Base-by-base conservation (phyloP, 1,140 invertebrate genomes). In the Paraescarpia echinospica region DNA sequence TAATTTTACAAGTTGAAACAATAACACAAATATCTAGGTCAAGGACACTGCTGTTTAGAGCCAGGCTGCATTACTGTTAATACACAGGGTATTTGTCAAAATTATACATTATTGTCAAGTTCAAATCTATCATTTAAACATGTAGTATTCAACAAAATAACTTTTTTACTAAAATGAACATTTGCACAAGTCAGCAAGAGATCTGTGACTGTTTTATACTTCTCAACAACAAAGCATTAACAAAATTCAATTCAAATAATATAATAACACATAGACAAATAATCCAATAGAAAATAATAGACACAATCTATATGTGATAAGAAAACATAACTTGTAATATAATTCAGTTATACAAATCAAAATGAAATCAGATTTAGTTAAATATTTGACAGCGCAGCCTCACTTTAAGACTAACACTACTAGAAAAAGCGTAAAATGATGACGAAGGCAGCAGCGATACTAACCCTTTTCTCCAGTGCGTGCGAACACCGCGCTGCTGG, bases 401-500 rank as follows among this genome's bases (percentile, higher is more conserved):
- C 59, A 77, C 59, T 77, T 12, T 77, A 51, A 9, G 18, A 77
- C 59, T 77, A 77, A 12, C 2, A 27, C 59, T 77, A 90, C 35
- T 33, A 31, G 35, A 90, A 41, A 31, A 9, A 90, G 35, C 35
- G 27, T 90, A 90, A 90, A 90, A 90, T 34, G 34, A 91, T 22
- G 5, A 33, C 34, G 18, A 59, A 33, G 8, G 34, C 41, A 91
- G 34, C 34, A 59, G 91, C 91, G 34, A 94, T 96, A 97, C 97
- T 97, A 97, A 99, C 98, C 98, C 97, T 98, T 98, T 97, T 99
- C 98, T 95, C 98, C 98, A 90, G 99, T 99, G 92, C 98, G 99
- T 94, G 99, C 98, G 94, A 98, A 97, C 33, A 98, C 97, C 0
- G 98, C 97, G 34, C 97, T 96, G 94, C 98, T 99, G 0, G 98